Conservation (phyloP, 2,113 vertebrate species). For the Lynx canadensis region DNA sequence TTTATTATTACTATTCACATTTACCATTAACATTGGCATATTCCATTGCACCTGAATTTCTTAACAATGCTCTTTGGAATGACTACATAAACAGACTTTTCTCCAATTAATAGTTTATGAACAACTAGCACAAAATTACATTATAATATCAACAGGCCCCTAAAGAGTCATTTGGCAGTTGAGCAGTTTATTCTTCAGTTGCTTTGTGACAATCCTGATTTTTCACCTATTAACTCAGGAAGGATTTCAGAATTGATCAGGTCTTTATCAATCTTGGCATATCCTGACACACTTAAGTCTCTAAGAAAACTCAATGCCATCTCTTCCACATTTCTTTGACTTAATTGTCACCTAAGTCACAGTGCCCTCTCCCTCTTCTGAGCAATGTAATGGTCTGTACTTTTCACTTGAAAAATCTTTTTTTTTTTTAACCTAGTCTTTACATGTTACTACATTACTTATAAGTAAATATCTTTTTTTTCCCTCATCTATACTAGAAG, state of each 20-base stretch:
- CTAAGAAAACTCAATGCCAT: not conserved
- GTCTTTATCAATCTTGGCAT: not conserved
- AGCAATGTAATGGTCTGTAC: not conserved
- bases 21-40: not conserved
- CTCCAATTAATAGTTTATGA: not conserved
- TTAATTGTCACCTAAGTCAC: not conserved
- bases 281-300: not conserved
- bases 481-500: not conserved
- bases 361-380: not conserved
- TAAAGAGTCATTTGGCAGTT: not conserved
- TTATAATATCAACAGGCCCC: not conserved
- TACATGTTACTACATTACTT: not conserved
- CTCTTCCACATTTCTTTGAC: not conserved
- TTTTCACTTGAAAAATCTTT: not conserved
- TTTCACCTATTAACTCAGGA: not conserved
- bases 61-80: not conserved
- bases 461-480: not conserved
- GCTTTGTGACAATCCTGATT: not conserved
- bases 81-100: not conserved
- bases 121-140: not conserved
- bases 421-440: not conserved
- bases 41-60: not conserved
- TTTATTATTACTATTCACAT: not conserved
- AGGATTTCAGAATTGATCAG: not conserved
- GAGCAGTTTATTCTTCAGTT: not conserved